Evolutionary conservation across 2,113 vertebrate species (phyloP), one percentile per base, ranked within the genome.

Genomic region (Eubucco bourcierii): DNA sequence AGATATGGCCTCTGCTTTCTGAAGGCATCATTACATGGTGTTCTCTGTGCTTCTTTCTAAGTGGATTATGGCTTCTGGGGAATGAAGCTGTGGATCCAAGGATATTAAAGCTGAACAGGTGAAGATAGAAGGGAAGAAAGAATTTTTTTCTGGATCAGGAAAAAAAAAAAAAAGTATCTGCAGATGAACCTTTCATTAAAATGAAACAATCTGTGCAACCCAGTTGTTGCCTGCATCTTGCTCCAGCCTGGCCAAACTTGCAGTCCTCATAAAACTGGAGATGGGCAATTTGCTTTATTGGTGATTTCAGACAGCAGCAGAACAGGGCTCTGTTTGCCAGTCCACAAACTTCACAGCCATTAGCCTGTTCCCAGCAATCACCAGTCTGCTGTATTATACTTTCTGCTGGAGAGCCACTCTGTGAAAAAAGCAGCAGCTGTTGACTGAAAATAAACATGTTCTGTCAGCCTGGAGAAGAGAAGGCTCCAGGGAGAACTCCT

Each of bases 361-460:
- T 41, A 79, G 84, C 53, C 74, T 80, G 55, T 44, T 94, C 60
- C 55, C 1, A 2, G 84, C 65, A 59, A 71, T n/a, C 27, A 55
- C 66, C 72, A 68, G 70, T 37, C 86, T 92, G 91, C 92, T 50
- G 59, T 72, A 56, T 93, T 84, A 85, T 46, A 46, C 18, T 90
- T 91, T 95, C 80, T 94, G 85, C 44, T 73, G 74, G 76, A 39
- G 7, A 95, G 5, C 86, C 85, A 25, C 84, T 96, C 63, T 9
- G 77, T 81, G 91, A 80, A 93, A 21, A 94, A 94, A 88, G 76
- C 92, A 95, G 95, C 97, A 95, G 93, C 91, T 97, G 95, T 81
- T 97, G 74, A 41, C 82, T 93, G 94, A 90, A 88, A 96, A 94
- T 77, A 86, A 97, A 93, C 82, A 34, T 79, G 88, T 95, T 91